Evolutionary conservation across 2,888 invertebrate species (phyloP).

Genomic region (Ecliptopera silaceata): DNA sequence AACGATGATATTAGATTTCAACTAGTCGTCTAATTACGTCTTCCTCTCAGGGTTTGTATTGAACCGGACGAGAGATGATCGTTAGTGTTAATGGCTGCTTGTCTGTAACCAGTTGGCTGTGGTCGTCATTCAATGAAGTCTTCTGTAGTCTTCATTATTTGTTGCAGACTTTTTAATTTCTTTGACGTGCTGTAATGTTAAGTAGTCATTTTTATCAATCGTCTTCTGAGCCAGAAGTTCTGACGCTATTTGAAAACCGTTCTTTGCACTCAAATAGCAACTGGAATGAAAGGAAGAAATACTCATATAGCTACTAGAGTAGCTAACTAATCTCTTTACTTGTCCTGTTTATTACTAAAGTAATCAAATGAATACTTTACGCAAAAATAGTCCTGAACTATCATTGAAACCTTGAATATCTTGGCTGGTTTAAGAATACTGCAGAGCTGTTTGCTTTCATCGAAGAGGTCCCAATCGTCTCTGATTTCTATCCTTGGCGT

Average conservation of each 20-base stretch:
- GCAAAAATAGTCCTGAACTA: too few species aligned
- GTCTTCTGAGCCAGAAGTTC: too few species aligned
- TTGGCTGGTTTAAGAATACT: not conserved
- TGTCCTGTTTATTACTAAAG: too few species aligned
- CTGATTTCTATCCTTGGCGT: conserved; percentile 64
- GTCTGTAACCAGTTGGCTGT: conserved; percentile 50
- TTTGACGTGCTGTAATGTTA: too few species aligned
- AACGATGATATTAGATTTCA: conserved; percentile 37
- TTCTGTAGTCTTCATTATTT: not conserved
- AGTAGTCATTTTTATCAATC: too few species aligned
- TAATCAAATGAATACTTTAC: not conserved
- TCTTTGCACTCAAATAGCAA: too few species aligned
- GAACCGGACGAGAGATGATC: conserved; percentile 41
- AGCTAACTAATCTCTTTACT: too few species aligned
- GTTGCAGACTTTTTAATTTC: not conserved
- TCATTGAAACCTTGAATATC: not conserved
- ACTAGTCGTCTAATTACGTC: conserved; percentile 42
- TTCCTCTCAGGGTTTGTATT: conserved; percentile 44
- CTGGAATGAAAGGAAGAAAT: too few species aligned
- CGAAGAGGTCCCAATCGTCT: conserved; percentile 42
- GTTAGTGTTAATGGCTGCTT: conserved; percentile 48
- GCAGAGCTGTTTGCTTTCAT: not conserved
- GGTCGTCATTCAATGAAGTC: conserved; percentile 23
- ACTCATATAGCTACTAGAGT: too few species aligned
- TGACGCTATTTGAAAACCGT: too few species aligned